These are phyloP conservation scores for Apodemus sylvaticus DNA, from an alignment of 2,113 vertebrate genomes.

Conservation along the genomic window DNA sequence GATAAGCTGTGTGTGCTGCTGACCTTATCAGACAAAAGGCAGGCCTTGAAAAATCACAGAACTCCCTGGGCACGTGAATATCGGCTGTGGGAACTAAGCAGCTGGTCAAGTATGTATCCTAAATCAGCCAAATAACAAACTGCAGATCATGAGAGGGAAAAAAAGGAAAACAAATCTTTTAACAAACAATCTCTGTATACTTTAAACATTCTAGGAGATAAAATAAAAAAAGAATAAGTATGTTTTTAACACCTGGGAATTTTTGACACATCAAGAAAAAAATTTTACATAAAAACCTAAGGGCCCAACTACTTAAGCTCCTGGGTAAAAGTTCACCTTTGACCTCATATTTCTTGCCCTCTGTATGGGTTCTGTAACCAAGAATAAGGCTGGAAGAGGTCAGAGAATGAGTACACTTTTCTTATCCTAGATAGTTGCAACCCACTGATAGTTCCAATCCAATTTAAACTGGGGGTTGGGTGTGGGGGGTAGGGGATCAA, in stretches of 20 bases:
- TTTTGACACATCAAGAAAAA: background rate
- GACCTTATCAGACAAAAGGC: slow-evolving; percentile 83
- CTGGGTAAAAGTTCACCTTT: background rate
- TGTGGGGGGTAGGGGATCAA: background rate
- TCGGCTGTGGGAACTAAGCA: slow-evolving; percentile 83
- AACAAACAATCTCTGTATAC: slow-evolving; percentile 11
- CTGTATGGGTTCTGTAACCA: background rate
- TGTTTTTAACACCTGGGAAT: background rate
- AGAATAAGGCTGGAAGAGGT: background rate
- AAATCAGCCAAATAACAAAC: slow-evolving; percentile 20
- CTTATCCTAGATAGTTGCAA: background rate
- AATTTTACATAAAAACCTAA: background rate
- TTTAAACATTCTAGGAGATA: slow-evolving; percentile 36
- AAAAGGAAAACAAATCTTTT: background rate
- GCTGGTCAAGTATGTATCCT: slow-evolving; percentile 78
- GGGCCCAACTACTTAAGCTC: background rate
- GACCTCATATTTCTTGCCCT: background rate
- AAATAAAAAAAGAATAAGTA: background rate
- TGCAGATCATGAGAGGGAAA: background rate
- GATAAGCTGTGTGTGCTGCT: slow-evolving; percentile 79
- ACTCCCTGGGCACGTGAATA: slow-evolving; percentile 57
- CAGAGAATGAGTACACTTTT: background rate
- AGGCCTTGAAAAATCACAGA: slow-evolving; percentile 85
- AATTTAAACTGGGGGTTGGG: background rate
- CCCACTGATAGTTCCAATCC: background rate